Conservation (phyloP, 2,797 vertebrate species). For the Sarcoramphus papa region DNA sequence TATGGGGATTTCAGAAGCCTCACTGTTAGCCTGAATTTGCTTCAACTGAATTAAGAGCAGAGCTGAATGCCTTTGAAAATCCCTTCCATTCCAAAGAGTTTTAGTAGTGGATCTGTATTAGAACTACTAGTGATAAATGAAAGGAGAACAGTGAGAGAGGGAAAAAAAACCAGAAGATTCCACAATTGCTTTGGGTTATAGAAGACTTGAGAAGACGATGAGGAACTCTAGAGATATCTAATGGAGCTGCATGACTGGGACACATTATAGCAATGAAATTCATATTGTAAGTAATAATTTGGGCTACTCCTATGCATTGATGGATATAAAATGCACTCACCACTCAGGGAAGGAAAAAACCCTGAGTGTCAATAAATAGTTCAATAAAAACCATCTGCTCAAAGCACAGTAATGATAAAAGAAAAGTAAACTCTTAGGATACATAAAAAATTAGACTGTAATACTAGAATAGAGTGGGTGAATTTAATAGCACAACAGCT, state of each 20-base stretch:
- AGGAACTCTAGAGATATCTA: neutral
- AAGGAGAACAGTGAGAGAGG: neutral
- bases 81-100: neutral
- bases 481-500: neutral
- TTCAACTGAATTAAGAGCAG: neutral
- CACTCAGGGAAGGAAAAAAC: conserved; percentile 5
- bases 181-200: neutral
- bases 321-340: conserved; percentile 24
- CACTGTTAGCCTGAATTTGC: neutral
- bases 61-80: neutral
- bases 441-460: conserved; percentile 25
- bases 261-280: neutral
- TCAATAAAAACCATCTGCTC: conserved; percentile 50
- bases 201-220: neutral
- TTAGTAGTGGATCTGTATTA: neutral
- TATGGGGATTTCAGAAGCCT: neutral
- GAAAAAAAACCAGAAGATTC: neutral
- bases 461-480: neutral
- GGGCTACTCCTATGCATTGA: conserved; percentile 9
- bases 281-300: conserved; percentile 18
- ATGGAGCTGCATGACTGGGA: neutral
- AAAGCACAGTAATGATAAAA: neutral
- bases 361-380: conserved; percentile 23
- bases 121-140: neutral
- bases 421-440: conserved; percentile 44